Base-by-base conservation (phyloP, 2,888 invertebrate species). In the Oeneis ivallda region DNA sequence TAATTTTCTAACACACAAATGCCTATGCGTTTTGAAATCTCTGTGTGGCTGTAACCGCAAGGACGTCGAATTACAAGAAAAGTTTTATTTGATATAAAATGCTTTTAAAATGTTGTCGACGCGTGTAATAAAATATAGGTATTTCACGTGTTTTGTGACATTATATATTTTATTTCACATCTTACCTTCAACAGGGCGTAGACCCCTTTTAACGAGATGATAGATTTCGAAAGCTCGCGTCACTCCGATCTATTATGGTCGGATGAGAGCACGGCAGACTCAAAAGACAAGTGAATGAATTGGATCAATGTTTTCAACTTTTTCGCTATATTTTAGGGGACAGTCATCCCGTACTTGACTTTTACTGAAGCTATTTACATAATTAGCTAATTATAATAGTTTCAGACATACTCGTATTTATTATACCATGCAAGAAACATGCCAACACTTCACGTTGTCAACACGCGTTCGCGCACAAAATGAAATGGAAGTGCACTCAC, bases 151-250 rank as follows among this genome's bases (percentile, higher is more conserved):
- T 53, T 53, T 34, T 37, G 50, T 45, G 54, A 62, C 15, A 41
- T 19, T 56, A 41, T 41, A 32, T 62, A 62, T 54, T 62, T 62
- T 34, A 62, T 62, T 34, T 17, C 43, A 34, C 45, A 13, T 17
- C 32, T 62, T 34, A 62, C 62, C 62, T 62, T 62, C 62, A 45
- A n/a, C 53, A 54, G 62, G 62, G 54, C 62, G 54, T 54, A 62
- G 62, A 62, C 62, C 62, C 39, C 53, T 41, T 1, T 34, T 45
- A 62, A 62, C 62, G 53, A 62, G 45, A 34, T 34, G 53, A 54
- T 62, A 34, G 54, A 37, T 62, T 62, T 62, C 62, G 62, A 62
- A 54, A 54, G 17, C 9, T 53, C 62, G 37, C 11, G 34, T 53
- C 53, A 32, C 37, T 10, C 50, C 2, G 26, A 10, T 61, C 61